phyloP scores from a whole-genome alignment of 2,113 vertebrate species.

The Haliaeetus leucogaster region DNA sequence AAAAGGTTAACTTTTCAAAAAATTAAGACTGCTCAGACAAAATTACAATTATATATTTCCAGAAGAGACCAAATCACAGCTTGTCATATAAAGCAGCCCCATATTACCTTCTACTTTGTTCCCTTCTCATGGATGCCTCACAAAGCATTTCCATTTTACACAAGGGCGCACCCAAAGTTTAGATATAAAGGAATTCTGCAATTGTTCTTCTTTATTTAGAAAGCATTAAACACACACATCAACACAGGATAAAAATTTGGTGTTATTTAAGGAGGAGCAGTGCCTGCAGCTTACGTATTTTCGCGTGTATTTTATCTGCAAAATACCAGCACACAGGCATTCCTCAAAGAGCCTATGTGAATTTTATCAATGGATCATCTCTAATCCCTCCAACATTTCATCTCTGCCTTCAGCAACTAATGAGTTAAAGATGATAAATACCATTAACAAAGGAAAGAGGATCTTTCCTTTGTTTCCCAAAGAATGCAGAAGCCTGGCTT shows the following conservation, averaged over 20 bases:
- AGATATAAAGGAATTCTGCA: slow-evolving; percentile 6
- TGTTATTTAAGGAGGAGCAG: background rate
- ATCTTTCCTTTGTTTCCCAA: slow-evolving; percentile 66
- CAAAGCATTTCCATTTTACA: slow-evolving; percentile 33
- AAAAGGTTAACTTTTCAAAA: background rate
- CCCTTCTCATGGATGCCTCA: background rate
- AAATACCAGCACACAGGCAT: background rate
- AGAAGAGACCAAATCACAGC: background rate
- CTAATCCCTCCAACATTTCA: background rate
- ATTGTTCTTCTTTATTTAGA: background rate
- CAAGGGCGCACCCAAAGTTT: background rate
- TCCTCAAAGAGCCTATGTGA: background rate
- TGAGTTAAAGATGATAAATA: slow-evolving; percentile 67
- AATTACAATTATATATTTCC: background rate
- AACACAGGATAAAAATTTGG: background rate
- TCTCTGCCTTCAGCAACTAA: slow-evolving; percentile 43
- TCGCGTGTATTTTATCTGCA: background rate
- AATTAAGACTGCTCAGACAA: background rate
- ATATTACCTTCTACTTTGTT: background rate
- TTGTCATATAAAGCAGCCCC: background rate
- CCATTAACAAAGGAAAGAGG: slow-evolving; percentile 65
- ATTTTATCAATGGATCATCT: background rate
- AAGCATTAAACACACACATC: background rate
- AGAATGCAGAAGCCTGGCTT: slow-evolving; percentile 36
- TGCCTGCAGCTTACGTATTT: background rate